Conservation (phyloP, 2,888 invertebrate genomes). For the Lycocerus yunnanus region DNA sequence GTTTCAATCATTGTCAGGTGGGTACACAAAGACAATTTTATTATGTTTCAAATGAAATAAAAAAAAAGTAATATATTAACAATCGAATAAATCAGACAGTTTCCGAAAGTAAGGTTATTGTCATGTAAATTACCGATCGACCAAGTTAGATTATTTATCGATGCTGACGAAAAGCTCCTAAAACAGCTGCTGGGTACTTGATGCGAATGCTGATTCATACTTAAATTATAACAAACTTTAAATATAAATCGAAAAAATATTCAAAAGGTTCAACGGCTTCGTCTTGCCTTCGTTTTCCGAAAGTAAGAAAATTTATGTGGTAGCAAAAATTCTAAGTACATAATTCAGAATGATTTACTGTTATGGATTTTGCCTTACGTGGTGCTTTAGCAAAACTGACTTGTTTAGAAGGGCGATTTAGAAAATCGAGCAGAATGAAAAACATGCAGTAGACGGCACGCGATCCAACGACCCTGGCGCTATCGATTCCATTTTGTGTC, state of each 20-base stretch:
- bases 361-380: constrained; percentile 6
- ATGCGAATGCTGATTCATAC: neutral
- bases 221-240: neutral
- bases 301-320: constrained; percentile 4
- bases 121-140: neutral
- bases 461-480: constrained; percentile 22
- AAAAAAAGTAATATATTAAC: neutral
- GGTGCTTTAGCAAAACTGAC: constrained; percentile 8
- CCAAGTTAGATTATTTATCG: neutral
- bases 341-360: constrained; percentile 10
- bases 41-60: neutral
- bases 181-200: neutral
- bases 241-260: neutral
- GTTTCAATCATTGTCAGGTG: neutral
- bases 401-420: constrained; percentile 7
- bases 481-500: constrained; percentile 16
- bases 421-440: constrained; percentile 5
- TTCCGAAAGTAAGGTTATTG: neutral
- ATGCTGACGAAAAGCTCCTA: neutral
- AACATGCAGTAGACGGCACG: constrained; percentile 18
- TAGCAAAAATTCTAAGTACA: neutral
- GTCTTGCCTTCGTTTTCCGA: neutral
- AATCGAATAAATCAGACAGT: neutral
- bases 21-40: neutral
- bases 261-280: constrained; percentile 2